A percentile compares a stretch with the other conserved stretches of the same genome.
Evolutionary conservation across 2,888 invertebrate genomes (phyloP).

Genomic region (Thysanoteuthis rhombus): DNA sequence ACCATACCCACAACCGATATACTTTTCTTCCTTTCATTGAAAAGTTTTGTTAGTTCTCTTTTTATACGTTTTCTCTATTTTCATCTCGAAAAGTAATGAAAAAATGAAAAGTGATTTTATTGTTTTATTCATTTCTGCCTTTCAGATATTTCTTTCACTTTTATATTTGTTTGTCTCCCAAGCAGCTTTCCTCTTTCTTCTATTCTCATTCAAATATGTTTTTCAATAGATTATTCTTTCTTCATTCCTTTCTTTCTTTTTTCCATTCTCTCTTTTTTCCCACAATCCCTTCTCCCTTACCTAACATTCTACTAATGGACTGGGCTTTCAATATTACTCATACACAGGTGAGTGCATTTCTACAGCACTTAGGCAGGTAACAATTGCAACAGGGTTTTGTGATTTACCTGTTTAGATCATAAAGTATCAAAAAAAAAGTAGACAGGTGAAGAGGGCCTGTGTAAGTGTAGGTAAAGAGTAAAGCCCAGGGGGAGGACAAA

Average conservation of each 20-base stretch:
- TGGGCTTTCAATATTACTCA: background rate
- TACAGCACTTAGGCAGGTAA: background rate
- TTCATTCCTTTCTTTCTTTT: background rate
- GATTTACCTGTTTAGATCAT: background rate
- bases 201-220: too few species aligned
- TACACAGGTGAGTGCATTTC: background rate
- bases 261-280: background rate
- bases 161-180: too few species aligned
- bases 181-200: too few species aligned
- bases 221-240: too few species aligned
- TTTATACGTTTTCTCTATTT: too few species aligned
- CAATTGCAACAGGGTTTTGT: constrained; percentile 1
- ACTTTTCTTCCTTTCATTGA: too few species aligned
- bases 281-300: background rate
- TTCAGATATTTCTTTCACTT: background rate
- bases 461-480: too few species aligned
- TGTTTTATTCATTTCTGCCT: background rate
- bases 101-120: too few species aligned
- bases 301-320: background rate
- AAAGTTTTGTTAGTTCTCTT: too few species aligned
- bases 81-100: background rate
- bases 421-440: background rate
- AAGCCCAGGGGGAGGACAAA: background rate
- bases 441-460: background rate
- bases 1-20: too few species aligned